Percentiles rank a stretch among this genome's conserved stretches.
Evolutionary conservation across 2,888 invertebrate species (phyloP).

Genomic region (Hirtodrosophila duncani): DNA sequence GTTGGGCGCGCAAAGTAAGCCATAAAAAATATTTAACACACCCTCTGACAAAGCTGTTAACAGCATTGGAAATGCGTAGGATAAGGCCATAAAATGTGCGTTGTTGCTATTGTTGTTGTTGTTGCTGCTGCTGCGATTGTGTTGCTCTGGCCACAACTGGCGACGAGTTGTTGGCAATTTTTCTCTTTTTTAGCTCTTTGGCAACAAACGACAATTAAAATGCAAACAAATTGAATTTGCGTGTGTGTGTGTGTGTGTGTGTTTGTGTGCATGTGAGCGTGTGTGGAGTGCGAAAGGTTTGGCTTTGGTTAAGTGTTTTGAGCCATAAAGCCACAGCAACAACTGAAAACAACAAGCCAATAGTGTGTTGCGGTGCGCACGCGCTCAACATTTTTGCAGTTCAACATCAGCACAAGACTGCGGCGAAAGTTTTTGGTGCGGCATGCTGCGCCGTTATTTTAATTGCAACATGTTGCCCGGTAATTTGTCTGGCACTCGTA

Average conservation of each 20-base stretch:
- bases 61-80: constrained; percentile 64
- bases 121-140: constrained; percentile 21
- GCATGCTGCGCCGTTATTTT: constrained; percentile 68
- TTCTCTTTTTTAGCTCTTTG: constrained; percentile 55
- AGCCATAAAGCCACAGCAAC: constrained; percentile 49
- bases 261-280: constrained; percentile 11
- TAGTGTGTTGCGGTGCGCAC: constrained; percentile 51
- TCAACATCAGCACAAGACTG: constrained; percentile 44
- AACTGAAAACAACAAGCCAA: constrained; percentile 25
- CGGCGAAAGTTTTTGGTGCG: constrained; percentile 67
- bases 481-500: constrained; percentile 69
- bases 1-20: constrained; percentile 58
- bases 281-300: constrained; percentile 54
- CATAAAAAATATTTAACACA: constrained; percentile 68
- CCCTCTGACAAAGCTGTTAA: constrained; percentile 69
- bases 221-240: constrained; percentile 61
- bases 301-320: constrained; percentile 58
- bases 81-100: constrained; percentile 52
- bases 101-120: constrained; percentile 9
- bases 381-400: constrained; percentile 60
- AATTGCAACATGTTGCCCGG: constrained; percentile 68
- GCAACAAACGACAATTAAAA: constrained; percentile 67
- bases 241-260: constrained; percentile 16
- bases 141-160: constrained; percentile 41
- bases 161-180: constrained; percentile 64